phyloP scores from a whole-genome alignment of 2,797 vertebrate genomes.

The Carcharodon carcharias region DNA sequence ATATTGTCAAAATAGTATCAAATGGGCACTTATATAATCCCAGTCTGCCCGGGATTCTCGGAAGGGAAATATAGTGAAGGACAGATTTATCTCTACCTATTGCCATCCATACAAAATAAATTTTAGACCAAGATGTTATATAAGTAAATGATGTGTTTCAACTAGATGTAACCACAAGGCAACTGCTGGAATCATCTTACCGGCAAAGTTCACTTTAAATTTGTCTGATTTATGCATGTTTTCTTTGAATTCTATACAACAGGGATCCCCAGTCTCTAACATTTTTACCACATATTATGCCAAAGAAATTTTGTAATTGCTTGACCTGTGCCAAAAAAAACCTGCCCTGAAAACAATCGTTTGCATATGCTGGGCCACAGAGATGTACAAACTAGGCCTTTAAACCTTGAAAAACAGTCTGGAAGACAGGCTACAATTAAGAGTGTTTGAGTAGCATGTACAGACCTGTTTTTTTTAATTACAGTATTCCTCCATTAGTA shows the following conservation, averaged over 20 bases:
- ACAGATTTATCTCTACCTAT: not conserved
- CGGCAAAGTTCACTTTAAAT: not conserved
- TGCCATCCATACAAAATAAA: not conserved
- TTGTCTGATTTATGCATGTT: not conserved
- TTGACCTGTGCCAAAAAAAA: not conserved
- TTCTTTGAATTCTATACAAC: not conserved
- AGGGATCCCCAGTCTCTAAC: not conserved
- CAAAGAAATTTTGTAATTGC: not conserved
- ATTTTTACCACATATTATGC: not conserved
- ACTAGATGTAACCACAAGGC: not conserved
- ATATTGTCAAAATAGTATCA: not conserved
- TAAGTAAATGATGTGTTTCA: not conserved
- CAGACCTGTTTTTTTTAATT: slow-evolving; percentile 11
- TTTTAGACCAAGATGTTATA: not conserved
- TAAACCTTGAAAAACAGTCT: not conserved
- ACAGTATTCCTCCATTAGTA: not conserved
- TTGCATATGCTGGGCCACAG: too few relatives aligned
- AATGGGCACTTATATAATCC: not conserved
- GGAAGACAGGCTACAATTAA: not conserved
- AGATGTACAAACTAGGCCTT: not conserved
- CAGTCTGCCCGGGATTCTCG: not conserved
- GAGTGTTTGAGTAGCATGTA: not conserved
- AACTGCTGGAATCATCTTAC: not conserved
- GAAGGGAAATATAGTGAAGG: not conserved
- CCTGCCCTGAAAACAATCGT: not conserved